Evolutionary conservation across 2,888 invertebrate species (phyloP).

Genomic region (Euphydryas editha): DNA sequence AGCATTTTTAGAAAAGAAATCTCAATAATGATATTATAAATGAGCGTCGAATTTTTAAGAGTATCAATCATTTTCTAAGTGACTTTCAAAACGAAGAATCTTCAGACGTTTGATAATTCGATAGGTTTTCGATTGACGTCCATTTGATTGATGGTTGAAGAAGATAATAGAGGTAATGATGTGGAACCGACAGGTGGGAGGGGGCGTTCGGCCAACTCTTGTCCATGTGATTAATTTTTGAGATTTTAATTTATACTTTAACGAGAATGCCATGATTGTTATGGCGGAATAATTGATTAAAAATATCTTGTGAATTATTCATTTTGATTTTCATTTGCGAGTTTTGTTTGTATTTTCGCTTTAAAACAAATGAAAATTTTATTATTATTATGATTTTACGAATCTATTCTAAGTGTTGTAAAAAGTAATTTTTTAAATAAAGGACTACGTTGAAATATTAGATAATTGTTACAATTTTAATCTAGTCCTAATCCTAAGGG

Average conservation of each 20-base stretch:
- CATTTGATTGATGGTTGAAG: conserved; percentile 51
- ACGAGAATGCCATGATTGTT: not conserved
- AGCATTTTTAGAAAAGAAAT: conserved; percentile 5
- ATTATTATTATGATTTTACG: no score
- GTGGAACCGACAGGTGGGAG: conserved; percentile 16
- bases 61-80: conserved; percentile 64
- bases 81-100: conserved; percentile 47
- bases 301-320: not conserved
- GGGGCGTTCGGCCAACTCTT: not conserved
- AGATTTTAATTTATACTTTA: conserved; percentile 1
- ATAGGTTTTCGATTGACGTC: conserved; percentile 12
- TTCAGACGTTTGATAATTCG: conserved; percentile 40
- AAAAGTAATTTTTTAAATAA: no score
- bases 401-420: no score
- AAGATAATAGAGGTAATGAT: conserved; percentile 40
- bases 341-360: no score
- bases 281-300: not conserved
- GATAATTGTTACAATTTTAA: no score
- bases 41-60: conserved; percentile 2
- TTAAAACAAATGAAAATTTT: no score
- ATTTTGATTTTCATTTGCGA: not conserved
- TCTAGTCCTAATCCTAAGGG: no score
- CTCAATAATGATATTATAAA: conserved; percentile 8
- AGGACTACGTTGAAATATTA: no score
- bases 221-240: conserved; percentile 1